Evolutionary conservation across 2,888 invertebrate species (phyloP).

Genomic region (Biston stratarius): DNA sequence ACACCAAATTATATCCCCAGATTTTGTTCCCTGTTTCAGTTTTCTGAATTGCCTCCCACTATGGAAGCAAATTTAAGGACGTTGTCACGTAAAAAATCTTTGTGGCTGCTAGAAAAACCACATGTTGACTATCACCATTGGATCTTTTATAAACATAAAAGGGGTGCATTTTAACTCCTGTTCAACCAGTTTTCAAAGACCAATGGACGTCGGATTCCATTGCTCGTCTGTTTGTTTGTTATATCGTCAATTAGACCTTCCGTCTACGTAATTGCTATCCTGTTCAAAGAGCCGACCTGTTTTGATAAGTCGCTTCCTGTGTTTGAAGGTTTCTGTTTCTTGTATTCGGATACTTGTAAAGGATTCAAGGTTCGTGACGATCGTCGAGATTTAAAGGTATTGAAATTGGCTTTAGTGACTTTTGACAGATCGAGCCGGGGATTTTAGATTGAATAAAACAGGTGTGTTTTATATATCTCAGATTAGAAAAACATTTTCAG

Average conservation of each 20-base stretch:
- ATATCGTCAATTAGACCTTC: constrained; percentile 63
- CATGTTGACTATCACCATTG: neutral
- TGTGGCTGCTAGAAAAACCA: neutral
- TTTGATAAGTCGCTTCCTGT: constrained; percentile 41
- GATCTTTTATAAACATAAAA: neutral
- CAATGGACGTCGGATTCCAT: constrained; percentile 34
- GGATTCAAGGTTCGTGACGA: neutral
- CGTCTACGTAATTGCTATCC: constrained; percentile 57
- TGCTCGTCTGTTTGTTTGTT: constrained; percentile 46
- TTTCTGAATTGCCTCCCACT: too few relatives aligned
- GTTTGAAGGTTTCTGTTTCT: constrained; percentile 18
- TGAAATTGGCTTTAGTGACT: too few relatives aligned
- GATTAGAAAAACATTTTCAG: too few relatives aligned
- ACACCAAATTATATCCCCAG: too few relatives aligned
- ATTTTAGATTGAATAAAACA: too few relatives aligned
- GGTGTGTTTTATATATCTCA: too few relatives aligned
- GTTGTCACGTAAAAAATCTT: too few relatives aligned
- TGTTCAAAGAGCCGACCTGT: constrained; percentile 45
- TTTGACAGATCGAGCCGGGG: too few relatives aligned
- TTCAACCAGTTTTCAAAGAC: constrained; percentile 11
- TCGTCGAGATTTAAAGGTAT: too few relatives aligned
- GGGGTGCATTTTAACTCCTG: neutral
- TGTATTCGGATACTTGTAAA: neutral
- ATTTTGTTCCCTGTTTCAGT: too few relatives aligned
- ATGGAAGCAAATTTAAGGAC: too few relatives aligned